Base-by-base conservation (phyloP, 2,113 vertebrate genomes). In the Arizona elegans region DNA sequence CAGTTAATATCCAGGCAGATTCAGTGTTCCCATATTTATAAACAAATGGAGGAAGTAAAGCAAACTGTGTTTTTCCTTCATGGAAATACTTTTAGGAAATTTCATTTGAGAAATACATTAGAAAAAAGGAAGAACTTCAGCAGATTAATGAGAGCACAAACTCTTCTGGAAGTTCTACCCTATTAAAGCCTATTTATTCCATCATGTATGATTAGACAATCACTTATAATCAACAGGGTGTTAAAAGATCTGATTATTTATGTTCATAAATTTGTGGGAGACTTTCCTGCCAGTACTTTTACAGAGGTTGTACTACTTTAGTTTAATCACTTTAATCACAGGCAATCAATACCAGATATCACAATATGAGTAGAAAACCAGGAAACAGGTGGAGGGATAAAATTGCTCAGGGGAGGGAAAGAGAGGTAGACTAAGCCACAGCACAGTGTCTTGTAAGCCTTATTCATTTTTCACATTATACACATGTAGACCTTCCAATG, bases 191-290 rank as follows among this genome's bases (percentile, higher is more conserved):
- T 94, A 91, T 90, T 95, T 95, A 92, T 94, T 96, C 81, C 94
- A 94, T 92, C 13, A 85, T 90, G 70, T 88, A 85, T 56, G 93
- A 91, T 96, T 96, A 95, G 88, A 93, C 85, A 95, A 26, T 94
- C 87, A 92, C 52, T 96, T 96, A 93, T 52, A 96, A 95, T 94
- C 94, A 94, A 55, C 91, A 88, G 50, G 85, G 43, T 93, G 90
- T 95, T 94, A 94, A 95, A 93, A 96, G 86, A 43, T 38, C 95
- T 53, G 62, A 86, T 95, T 96, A 95, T 94, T 95, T 95, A 87
- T 93, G 6, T 95, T 95, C 65, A 91, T 93, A 95, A 94, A 95
- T 93, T 56, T 92, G 54, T 54, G 55, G 94, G 62, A 93, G 26
- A 38, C 93, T 96, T 95, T 94, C 47, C 89, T 93, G 96, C 95